phyloP scores from a whole-genome alignment of 1,140 invertebrate genomes.

The Diorhabda sublineata region DNA sequence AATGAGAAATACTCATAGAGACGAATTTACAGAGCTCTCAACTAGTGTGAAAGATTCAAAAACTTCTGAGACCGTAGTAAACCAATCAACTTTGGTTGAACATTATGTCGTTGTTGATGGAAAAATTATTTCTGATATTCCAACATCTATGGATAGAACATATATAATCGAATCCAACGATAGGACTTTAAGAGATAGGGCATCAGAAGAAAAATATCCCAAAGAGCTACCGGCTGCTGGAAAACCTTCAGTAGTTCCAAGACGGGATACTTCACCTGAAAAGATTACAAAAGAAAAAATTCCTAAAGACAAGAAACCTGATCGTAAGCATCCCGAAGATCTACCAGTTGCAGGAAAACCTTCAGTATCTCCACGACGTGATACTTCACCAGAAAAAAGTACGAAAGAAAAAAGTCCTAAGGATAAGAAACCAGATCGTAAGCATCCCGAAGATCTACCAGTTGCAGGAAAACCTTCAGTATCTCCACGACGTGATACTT shows the following conservation, averaged over 20 bases:
- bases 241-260: neutral
- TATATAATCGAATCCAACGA: neutral
- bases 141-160: neutral
- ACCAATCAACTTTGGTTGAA: constrained; percentile 9
- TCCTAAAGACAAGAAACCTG: neutral
- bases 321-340: constrained; percentile 3
- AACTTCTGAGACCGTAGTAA: constrained; percentile 18
- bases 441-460: constrained; percentile 8
- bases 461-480: neutral
- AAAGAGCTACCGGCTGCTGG: constrained; percentile 10
- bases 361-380: neutral
- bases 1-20: neutral
- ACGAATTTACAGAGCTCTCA: neutral
- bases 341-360: constrained; percentile 7
- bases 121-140: constrained; percentile 11
- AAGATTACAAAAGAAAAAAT: neutral
- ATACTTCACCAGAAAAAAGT: neutral
- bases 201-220: neutral
- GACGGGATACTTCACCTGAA: neutral
- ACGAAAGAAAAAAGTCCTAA: neutral
- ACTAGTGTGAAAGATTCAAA: constrained; percentile 8
- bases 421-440: neutral
- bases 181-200: neutral
- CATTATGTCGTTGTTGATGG: constrained; percentile 16
- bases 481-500: neutral